phyloP scores from a whole-genome alignment of 2,797 vertebrate species.

The Alcedo atthis region DNA sequence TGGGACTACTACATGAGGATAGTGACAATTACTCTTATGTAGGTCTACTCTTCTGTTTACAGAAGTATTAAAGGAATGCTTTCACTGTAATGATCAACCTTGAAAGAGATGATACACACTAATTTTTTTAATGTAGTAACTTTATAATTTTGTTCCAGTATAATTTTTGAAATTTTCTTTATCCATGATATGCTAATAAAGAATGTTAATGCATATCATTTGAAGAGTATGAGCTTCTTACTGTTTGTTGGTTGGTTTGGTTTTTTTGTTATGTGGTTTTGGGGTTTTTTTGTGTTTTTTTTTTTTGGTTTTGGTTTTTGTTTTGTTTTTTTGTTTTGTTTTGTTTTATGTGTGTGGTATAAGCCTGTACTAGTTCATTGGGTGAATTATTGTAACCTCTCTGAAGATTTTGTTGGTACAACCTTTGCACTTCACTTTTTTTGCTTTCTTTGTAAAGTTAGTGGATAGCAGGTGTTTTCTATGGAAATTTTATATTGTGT shows the following conservation, averaged over 20 bases:
- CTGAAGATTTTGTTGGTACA: not conserved
- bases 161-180: not conserved
- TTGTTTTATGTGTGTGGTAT: not conserved
- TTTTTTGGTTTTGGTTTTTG: too few species aligned
- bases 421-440: not conserved
- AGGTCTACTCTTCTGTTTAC: not conserved
- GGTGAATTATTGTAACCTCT: not conserved
- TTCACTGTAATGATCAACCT: not conserved
- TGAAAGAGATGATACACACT: not conserved
- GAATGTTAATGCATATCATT: not conserved
- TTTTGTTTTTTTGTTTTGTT: not conserved
- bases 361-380: not conserved
- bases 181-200: not conserved
- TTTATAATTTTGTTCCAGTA: not conserved
- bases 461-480: not conserved
- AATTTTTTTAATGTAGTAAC: not conserved
- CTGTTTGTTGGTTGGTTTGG: not conserved
- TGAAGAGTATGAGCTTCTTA: not conserved
- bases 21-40: not conserved
- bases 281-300: not conserved
- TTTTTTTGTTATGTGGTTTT: too few species aligned
- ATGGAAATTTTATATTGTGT: not conserved
- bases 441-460: not conserved
- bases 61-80: not conserved
- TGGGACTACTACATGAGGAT: not conserved